A percentile compares a stretch with the other conserved stretches of the same genome.
These are phyloP conservation scores for Stenichneumon culpator DNA, from an alignment of 2,888 invertebrate genomes.

Conservation along the genomic window DNA sequence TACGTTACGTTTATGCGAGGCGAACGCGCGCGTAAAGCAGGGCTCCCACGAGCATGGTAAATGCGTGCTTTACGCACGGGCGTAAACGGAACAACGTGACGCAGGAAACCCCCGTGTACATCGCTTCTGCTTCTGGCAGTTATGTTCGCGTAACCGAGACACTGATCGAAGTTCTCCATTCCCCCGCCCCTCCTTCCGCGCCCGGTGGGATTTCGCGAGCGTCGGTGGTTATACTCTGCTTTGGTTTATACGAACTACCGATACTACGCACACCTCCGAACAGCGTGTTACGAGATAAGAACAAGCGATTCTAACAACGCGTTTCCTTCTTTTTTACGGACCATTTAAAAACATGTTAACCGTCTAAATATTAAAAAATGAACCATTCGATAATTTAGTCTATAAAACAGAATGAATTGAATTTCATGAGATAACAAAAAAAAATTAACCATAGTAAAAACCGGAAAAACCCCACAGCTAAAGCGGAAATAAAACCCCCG, in stretches of 20 bases:
- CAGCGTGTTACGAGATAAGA: neutral
- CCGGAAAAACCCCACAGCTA: too few relatives aligned
- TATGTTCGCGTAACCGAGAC: conserved; percentile 27
- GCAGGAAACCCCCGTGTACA: neutral
- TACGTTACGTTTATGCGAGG: conserved; percentile 54
- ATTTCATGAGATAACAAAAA: neutral
- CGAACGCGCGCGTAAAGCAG: conserved; percentile 41
- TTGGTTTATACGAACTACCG: neutral
- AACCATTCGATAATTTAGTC: too few relatives aligned
- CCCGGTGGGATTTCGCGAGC: conserved; percentile 14
- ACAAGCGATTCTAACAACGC: neutral
- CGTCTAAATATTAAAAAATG: too few relatives aligned
- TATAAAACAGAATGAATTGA: too few relatives aligned
- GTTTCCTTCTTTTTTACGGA: neutral
- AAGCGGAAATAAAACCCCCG: too few relatives aligned
- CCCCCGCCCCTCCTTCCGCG: neutral
- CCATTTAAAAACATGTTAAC: too few relatives aligned
- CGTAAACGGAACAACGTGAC: conserved; percentile 52
- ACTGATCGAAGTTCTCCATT: conserved; percentile 25
- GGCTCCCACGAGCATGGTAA: conserved; percentile 31
- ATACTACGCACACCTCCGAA: neutral
- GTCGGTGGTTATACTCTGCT: neutral
- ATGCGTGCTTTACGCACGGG: conserved; percentile 52
- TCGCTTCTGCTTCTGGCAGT: conserved; percentile 7
- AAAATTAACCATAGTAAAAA: neutral